Conservation (phyloP, 2,797 vertebrate genomes). For the Nannoperca obscura region DNA sequence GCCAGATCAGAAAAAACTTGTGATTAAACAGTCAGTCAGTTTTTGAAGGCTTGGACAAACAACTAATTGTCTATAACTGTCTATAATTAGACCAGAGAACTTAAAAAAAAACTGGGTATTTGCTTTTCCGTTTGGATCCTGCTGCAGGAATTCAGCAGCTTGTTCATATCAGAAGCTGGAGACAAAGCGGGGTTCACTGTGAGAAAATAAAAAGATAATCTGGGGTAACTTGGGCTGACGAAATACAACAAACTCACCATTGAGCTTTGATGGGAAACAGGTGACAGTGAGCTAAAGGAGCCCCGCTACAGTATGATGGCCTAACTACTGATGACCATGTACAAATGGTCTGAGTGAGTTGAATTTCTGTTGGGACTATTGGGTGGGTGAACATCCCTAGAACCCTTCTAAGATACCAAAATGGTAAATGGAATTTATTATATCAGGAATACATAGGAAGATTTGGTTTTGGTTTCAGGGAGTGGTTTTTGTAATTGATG, state of each 20-base stretch:
- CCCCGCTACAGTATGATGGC: constrained; percentile 14
- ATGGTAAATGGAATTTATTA: constrained; percentile 11
- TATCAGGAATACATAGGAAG: not conserved
- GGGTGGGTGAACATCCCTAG: not conserved
- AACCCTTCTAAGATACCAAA: not conserved
- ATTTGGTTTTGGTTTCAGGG: constrained; percentile 11
- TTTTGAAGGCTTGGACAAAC: constrained; percentile 34
- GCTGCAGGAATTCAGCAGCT: constrained; percentile 53
- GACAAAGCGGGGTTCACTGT: constrained; percentile 46
- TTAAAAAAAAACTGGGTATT: not conserved
- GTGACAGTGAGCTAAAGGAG: constrained; percentile 36
- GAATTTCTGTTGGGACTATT: not conserved
- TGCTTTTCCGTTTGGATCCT: constrained; percentile 39
- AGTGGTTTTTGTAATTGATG: not conserved
- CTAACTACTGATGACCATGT: constrained; percentile 25
- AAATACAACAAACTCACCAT: constrained; percentile 62
- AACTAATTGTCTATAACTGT: constrained; percentile 23
- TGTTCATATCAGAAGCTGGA: constrained; percentile 66
- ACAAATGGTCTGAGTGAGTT: constrained; percentile 20
- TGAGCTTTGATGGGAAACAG: constrained; percentile 54
- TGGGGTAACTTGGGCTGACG: constrained; percentile 57
- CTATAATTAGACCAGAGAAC: constrained; percentile 26
- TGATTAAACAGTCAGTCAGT: not conserved
- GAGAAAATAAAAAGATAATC: constrained; percentile 61
- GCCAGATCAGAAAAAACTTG: constrained; percentile 6